These are phyloP conservation scores for Stenichneumon culpator DNA, from an alignment of 2,888 invertebrate genomes.

Conservation along the genomic window DNA sequence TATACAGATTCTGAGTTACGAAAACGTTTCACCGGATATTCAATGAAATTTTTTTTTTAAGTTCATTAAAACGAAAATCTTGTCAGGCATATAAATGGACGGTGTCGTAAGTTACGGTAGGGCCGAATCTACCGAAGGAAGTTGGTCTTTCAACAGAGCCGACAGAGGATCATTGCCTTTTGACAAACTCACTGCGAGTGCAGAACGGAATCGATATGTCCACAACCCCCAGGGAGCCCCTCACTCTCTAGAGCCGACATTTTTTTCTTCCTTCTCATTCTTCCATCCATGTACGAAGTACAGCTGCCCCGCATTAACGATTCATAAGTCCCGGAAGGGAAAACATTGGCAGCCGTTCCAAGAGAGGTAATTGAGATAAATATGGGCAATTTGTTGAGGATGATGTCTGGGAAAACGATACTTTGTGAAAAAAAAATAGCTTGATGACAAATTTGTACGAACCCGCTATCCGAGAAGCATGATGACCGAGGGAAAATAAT, in stretches of 20 bases:
- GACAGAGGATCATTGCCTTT: too few species aligned
- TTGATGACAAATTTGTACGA: neutral
- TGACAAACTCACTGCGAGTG: too few species aligned
- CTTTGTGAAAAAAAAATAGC: neutral
- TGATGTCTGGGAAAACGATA: neutral
- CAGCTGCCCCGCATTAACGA: neutral
- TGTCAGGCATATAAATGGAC: too few species aligned
- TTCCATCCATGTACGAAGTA: neutral
- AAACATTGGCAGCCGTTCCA: neutral
- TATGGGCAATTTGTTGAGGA: neutral
- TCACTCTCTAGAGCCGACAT: neutral
- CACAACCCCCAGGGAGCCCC: neutral
- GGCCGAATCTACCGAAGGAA: too few species aligned
- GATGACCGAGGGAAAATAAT: neutral
- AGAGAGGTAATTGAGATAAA: neutral
- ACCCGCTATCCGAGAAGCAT: neutral
- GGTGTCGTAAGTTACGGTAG: too few species aligned
- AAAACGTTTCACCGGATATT: neutral
- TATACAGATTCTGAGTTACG: neutral
- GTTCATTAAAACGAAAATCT: too few species aligned
- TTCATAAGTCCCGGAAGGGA: neutral
- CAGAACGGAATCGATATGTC: neutral
- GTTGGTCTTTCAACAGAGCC: too few species aligned
- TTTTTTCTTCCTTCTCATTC: neutral
- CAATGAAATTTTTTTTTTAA: neutral